A percentile compares a stretch with the other conserved stretches of the same genome.
phyloP scores from a whole-genome alignment of 2,888 invertebrate genomes.

The Cloeon dipterum region DNA sequence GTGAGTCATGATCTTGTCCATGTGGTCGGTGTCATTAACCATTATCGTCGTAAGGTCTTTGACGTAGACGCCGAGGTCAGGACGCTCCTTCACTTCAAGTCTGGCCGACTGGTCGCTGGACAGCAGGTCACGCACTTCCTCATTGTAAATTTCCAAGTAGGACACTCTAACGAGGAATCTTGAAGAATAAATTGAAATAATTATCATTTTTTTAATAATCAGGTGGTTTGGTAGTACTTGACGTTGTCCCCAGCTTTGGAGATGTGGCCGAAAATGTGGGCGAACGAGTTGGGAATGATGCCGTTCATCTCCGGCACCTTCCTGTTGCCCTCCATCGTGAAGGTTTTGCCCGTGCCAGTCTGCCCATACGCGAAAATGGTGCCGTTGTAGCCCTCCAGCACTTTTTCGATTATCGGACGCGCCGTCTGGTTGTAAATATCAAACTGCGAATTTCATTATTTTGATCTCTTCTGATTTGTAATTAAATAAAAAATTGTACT shows the following conservation, averaged over 20 bases:
- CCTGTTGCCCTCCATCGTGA: conserved; percentile 89
- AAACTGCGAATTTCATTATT: conserved; percentile 28
- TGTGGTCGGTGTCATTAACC: conserved; percentile 90
- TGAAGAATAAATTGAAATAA: too few species aligned
- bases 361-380: conserved; percentile 77
- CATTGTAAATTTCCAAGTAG: conserved; percentile 97
- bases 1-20: conserved; percentile 82
- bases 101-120: conserved; percentile 58
- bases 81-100: conserved; percentile 82
- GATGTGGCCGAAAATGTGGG: conserved; percentile 95
- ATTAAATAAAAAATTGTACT: conserved; percentile 22
- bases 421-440: conserved; percentile 94
- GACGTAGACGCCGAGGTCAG: conserved; percentile 93
- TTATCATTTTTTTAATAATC: too few species aligned
- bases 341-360: conserved; percentile 96
- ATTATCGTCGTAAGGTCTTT: conserved; percentile 93
- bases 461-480: background rate
- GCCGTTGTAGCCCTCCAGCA: conserved; percentile 91
- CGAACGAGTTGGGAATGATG: conserved; percentile 97
- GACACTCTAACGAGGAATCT: conserved; percentile 93
- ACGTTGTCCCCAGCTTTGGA: conserved; percentile 79
- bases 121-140: conserved; percentile 88
- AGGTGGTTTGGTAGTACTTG: too few species aligned
- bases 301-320: conserved; percentile 75
- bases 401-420: conserved; percentile 89